Percentiles rank a stretch among this genome's conserved stretches.
phyloP scores from a whole-genome alignment of 2,888 invertebrate species.

The Parnassius orleans region DNA sequence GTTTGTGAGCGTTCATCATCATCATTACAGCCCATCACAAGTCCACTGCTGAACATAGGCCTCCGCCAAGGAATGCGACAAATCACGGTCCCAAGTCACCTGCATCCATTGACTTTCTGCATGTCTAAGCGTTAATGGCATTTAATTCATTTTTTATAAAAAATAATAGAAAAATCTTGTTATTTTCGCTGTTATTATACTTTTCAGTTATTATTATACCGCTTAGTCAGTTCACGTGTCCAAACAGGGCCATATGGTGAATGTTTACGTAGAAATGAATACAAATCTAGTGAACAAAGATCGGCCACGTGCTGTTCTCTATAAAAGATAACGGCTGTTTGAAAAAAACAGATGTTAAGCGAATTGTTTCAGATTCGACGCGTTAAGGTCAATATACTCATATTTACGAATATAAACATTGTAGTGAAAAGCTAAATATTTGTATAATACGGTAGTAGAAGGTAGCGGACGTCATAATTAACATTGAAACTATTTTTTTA shows the following conservation, averaged over 20 bases:
- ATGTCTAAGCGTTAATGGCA: too few relatives aligned
- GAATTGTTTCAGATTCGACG: conserved; percentile 8
- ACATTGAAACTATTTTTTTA: too few relatives aligned
- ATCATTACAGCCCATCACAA: too few relatives aligned
- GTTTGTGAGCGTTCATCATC: too few relatives aligned
- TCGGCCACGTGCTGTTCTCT: conserved; percentile 13
- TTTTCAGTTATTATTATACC: background rate
- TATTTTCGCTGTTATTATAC: too few relatives aligned
- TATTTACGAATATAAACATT: conserved; percentile 2
- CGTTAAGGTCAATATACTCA: background rate
- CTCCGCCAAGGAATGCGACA: too few relatives aligned
- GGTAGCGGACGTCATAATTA: too few relatives aligned
- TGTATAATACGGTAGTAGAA: background rate
- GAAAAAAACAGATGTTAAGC: conserved; percentile 12
- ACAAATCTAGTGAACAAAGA: background rate
- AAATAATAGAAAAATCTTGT: too few relatives aligned
- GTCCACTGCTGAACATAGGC: too few relatives aligned
- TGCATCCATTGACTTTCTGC: too few relatives aligned
- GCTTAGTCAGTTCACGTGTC: background rate
- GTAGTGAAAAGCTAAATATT: background rate
- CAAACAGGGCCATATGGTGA: background rate
- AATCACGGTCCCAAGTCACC: too few relatives aligned
- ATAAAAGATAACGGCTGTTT: conserved; percentile 14
- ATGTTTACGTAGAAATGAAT: conserved; percentile 3
- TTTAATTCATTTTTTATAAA: too few relatives aligned